These are phyloP conservation scores for Borostomias antarcticus DNA, from an alignment of 2,797 vertebrate genomes.

Conservation along the genomic window DNA sequence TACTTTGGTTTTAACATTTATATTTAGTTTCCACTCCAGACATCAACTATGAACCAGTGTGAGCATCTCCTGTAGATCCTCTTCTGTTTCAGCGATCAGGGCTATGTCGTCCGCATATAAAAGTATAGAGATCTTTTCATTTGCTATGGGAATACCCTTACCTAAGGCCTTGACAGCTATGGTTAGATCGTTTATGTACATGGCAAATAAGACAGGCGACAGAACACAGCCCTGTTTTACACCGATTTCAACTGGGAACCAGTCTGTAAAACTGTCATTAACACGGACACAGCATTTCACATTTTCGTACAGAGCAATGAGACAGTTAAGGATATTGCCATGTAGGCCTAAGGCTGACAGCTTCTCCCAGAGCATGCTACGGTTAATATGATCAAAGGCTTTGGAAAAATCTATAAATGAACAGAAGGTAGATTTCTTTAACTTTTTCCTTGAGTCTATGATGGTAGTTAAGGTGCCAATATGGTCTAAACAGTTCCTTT, in stretches of 20 bases:
- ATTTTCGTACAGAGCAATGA: too few relatives aligned
- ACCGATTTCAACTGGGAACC: too few relatives aligned
- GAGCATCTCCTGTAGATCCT: too few relatives aligned
- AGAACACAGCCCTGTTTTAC: not conserved
- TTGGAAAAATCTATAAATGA: not conserved
- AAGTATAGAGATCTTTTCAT: not conserved
- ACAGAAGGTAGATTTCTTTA: not conserved
- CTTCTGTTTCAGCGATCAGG: too few relatives aligned
- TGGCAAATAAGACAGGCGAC: not conserved
- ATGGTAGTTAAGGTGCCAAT: not conserved
- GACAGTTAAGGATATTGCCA: too few relatives aligned
- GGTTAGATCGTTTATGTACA: too few relatives aligned
- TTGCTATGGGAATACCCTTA: not conserved
- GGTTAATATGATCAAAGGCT: not conserved
- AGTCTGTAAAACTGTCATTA: too few relatives aligned
- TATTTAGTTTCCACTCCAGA: too few relatives aligned
- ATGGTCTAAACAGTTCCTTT: not conserved
- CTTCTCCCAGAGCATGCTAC: not conserved
- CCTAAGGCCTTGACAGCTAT: not conserved
- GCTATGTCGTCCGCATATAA: conserved; percentile 2
- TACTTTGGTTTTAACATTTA: too few relatives aligned
- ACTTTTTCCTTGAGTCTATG: not conserved
- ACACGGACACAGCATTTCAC: too few relatives aligned
- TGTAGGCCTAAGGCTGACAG: not conserved
- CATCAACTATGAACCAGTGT: too few relatives aligned